These are phyloP conservation scores for Xenentodon cancila DNA, from an alignment of 2,797 vertebrate species.

Conservation along the genomic window DNA sequence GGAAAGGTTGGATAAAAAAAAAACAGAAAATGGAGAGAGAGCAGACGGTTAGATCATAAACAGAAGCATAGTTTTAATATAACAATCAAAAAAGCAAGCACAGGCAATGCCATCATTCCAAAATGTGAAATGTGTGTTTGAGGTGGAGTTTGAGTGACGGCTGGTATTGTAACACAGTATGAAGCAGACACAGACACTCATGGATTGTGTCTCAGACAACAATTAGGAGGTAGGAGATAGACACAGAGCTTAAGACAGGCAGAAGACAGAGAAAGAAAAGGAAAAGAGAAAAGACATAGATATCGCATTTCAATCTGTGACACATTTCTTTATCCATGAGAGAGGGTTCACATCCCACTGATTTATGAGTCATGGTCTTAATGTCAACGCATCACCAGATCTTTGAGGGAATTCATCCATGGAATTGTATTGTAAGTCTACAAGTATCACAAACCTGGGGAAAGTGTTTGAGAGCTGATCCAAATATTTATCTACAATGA, in stretches of 20 bases:
- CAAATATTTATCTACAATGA: constrained; percentile 18
- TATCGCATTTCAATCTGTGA: constrained; percentile 67
- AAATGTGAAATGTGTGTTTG: constrained; percentile 79
- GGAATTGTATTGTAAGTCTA: constrained; percentile 54
- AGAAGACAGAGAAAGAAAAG: constrained; percentile 45
- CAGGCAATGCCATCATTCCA: constrained; percentile 80
- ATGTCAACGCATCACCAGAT: constrained; percentile 72
- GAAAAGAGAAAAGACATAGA: constrained; percentile 56
- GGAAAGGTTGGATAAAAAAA: constrained; percentile 39
- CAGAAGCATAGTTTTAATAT: constrained; percentile 37
- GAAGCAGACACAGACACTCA: constrained; percentile 77
- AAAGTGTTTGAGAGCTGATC: constrained; percentile 14
- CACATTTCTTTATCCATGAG: constrained; percentile 78
- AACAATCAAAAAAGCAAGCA: constrained; percentile 75
- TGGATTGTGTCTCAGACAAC: constrained; percentile 81
- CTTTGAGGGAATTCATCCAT: constrained; percentile 61
- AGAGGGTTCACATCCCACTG: constrained; percentile 59
- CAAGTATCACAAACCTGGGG: constrained; percentile 19
- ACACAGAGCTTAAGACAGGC: constrained; percentile 48
- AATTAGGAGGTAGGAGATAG: constrained; percentile 62
- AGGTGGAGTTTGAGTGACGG: constrained; percentile 72
- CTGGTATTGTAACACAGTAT: constrained; percentile 54
- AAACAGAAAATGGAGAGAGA: constrained; percentile 26
- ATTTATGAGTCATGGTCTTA: constrained; percentile 72
- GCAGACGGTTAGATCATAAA: constrained; percentile 56